Conservation (phyloP, 2,113 vertebrate species). For the Paratilapia polleni region DNA sequence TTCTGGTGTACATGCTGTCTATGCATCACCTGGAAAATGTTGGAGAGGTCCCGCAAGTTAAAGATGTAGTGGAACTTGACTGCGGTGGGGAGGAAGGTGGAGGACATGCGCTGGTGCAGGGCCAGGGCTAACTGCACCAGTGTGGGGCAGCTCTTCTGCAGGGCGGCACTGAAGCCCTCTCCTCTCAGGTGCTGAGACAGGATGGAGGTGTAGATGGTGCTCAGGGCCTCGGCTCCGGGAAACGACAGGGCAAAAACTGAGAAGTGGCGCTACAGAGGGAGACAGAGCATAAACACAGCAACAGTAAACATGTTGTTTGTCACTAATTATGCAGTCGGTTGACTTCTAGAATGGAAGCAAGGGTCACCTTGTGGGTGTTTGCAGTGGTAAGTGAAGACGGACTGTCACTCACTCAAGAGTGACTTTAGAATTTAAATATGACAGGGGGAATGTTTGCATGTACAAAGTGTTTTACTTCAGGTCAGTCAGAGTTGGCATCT, state of each 20-base stretch:
- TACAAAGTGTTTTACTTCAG: neutral
- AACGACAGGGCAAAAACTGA: slow-evolving; percentile 89
- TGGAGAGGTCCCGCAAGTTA: slow-evolving; percentile 95
- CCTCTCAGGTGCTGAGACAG: slow-evolving; percentile 84
- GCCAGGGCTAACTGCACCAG: slow-evolving; percentile 86
- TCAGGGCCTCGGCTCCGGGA: slow-evolving; percentile 87
- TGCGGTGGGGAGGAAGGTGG: slow-evolving; percentile 90
- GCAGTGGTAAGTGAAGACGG: neutral
- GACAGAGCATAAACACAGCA: neutral
- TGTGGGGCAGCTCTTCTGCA: slow-evolving; percentile 83
- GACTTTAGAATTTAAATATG: neutral
- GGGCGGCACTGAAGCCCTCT: slow-evolving; percentile 75
- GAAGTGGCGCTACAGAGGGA: slow-evolving; percentile 89
- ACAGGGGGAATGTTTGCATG: neutral
- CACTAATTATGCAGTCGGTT: neutral
- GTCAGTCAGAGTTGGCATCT: neutral
- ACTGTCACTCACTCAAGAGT: neutral
- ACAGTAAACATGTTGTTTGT: neutral
- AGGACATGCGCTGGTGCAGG: slow-evolving; percentile 85
- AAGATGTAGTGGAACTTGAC: slow-evolving; percentile 97
- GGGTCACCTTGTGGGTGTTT: slow-evolving; percentile 7
- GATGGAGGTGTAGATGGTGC: slow-evolving; percentile 92
- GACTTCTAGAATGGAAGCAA: neutral
- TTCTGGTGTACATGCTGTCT: neutral
- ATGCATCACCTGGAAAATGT: slow-evolving; percentile 90